phyloP scores from a whole-genome alignment of 1,140 invertebrate genomes.

The Paraescarpia echinospica region DNA sequence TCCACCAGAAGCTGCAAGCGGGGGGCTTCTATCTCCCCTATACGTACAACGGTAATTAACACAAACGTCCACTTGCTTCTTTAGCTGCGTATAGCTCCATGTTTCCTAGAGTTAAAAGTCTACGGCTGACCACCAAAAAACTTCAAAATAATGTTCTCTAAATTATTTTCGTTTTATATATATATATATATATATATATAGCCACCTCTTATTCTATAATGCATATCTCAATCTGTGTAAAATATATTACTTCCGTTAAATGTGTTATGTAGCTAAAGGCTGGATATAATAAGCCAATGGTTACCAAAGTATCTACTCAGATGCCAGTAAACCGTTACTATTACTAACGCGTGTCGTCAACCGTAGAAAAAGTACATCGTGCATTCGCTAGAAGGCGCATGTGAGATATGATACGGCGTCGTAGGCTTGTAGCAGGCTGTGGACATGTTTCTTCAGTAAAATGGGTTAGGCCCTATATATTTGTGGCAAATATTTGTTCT shows the following conservation, averaged over 20 bases:
- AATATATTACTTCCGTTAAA: neutral
- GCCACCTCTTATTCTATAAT: neutral
- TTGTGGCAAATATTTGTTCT: too few species aligned
- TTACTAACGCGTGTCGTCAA: neutral
- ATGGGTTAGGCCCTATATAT: too few species aligned
- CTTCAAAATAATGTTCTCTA: neutral
- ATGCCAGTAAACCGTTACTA: neutral
- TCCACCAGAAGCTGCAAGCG: neutral
- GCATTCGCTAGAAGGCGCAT: neutral
- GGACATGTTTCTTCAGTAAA: constrained; percentile 67
- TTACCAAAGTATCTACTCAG: too few species aligned
- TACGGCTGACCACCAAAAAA: neutral
- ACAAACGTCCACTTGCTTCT: neutral
- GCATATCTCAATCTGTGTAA: neutral
- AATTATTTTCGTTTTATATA: too few species aligned
- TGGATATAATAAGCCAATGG: too few species aligned
- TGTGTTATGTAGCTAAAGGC: neutral
- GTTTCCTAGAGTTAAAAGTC: too few species aligned
- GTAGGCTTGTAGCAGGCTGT: constrained; percentile 74
- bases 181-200: too few species aligned
- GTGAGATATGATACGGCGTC: neutral
- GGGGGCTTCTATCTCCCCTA: neutral
- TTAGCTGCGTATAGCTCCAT: neutral
- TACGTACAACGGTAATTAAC: neutral
- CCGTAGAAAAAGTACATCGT: neutral